A percentile compares a stretch with the other conserved stretches of the same genome.
Conservation (phyloP, 1,140 invertebrate species). For the Drosophila funebris region DNA sequence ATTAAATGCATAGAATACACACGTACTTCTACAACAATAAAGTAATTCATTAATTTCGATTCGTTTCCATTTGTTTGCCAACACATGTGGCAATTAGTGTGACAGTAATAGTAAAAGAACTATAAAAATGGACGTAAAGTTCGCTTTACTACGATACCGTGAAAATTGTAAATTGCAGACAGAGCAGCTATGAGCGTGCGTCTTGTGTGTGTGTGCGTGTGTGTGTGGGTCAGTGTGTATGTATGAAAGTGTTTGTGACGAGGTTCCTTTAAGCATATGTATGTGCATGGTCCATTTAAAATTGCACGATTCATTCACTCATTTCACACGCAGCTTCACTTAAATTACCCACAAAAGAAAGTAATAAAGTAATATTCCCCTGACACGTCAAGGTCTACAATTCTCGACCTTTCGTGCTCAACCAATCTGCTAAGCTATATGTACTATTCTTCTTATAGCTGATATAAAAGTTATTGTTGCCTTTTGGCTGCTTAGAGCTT, state of each 20-base stretch:
- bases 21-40: conserved; percentile 58
- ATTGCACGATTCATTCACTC: conserved; percentile 46
- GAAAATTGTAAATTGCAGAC: neutral
- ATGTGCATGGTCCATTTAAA: conserved; percentile 41
- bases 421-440: conserved; percentile 14
- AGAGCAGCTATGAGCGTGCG: neutral
- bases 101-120: conserved; percentile 54
- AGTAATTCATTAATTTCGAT: conserved; percentile 67
- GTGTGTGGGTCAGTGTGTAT: conserved; percentile 2
- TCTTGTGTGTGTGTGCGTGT: conserved; percentile 1
- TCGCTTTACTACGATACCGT: conserved; percentile 11
- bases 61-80: conserved; percentile 37
- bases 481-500: conserved; percentile 21
- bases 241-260: too few relatives aligned
- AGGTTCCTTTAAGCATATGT: too few relatives aligned
- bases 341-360: conserved; percentile 28
- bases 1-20: conserved; percentile 70
- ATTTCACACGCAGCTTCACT: conserved; percentile 46
- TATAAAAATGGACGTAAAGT: conserved; percentile 73
- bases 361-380: conserved; percentile 40
- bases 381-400: conserved; percentile 33
- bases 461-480: conserved; percentile 63
- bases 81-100: conserved; percentile 66
- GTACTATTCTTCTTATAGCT: conserved; percentile 20
- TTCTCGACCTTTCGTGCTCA: conserved; percentile 43